A percentile compares a stretch with the other conserved stretches of the same genome.
phyloP scores from a whole-genome alignment of 2,888 invertebrate genomes.

The Drosophila recens region DNA sequence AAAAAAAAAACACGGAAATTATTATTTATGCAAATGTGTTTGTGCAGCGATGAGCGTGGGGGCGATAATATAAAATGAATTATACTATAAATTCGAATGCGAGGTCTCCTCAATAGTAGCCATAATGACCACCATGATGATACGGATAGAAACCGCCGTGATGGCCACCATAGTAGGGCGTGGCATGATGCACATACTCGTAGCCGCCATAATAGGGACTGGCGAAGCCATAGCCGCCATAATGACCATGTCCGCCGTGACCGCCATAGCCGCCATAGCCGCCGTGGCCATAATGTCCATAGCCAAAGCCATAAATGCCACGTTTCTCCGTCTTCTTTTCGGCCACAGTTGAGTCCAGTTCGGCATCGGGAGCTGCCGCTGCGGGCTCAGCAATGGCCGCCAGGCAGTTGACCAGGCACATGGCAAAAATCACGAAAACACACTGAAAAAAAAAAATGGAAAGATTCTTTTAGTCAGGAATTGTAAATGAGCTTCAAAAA shows the following conservation, averaged over 20 bases:
- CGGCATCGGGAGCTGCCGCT: constrained; percentile 32
- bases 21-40: constrained; percentile 24
- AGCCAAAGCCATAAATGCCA: constrained; percentile 73
- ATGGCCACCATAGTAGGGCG: constrained; percentile 72
- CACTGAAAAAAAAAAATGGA: constrained; percentile 43
- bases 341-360: constrained; percentile 41
- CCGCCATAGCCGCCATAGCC: constrained; percentile 66
- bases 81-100: constrained; percentile 11
- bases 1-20: constrained; percentile 2
- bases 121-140: constrained; percentile 75
- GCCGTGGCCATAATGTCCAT: constrained; percentile 63
- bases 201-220: constrained; percentile 68
- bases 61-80: constrained; percentile 37
- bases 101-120: constrained; percentile 52
- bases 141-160: constrained; percentile 67
- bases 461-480: too few relatives aligned
- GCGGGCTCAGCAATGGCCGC: constrained; percentile 68
- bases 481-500: too few relatives aligned
- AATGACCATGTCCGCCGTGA: constrained; percentile 45
- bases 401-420: constrained; percentile 53
- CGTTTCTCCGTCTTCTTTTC: constrained; percentile 77
- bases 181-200: constrained; percentile 63
- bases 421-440: constrained; percentile 50
- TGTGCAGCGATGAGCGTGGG: constrained; percentile 30
- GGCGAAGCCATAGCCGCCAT: constrained; percentile 55